Conservation (phyloP, 2,113 vertebrate species). For the Cryptotis parvus region DNA sequence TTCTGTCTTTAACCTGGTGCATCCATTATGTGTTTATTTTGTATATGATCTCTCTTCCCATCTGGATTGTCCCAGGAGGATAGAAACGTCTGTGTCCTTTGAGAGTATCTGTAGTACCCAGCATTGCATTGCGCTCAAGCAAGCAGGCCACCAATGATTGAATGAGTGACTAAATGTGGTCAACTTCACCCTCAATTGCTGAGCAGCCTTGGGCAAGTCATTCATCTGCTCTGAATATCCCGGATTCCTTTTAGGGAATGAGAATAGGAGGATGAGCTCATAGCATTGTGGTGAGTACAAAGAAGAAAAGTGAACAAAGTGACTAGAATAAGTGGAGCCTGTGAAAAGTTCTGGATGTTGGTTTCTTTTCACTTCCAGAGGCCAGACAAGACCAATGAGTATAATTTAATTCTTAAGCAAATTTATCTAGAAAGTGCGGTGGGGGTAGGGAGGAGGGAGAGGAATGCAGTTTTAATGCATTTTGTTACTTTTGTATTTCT, state of each 20-base stretch:
- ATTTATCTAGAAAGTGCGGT: not conserved
- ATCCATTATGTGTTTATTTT: not conserved
- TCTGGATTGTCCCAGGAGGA: not conserved
- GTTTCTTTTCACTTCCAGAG: slow-evolving; percentile 15
- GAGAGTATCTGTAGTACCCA: not conserved
- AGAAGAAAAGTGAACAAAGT: not conserved
- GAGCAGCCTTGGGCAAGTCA: not conserved
- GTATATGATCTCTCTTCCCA: not conserved
- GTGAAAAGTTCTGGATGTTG: slow-evolving; percentile 15
- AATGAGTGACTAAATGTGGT: not conserved
- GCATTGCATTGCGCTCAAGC: not conserved
- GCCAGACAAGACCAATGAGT: not conserved
- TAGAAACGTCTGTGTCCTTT: not conserved
- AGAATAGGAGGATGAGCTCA: not conserved
- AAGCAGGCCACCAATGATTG: not conserved
- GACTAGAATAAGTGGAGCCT: not conserved
- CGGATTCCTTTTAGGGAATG: slow-evolving; percentile 33
- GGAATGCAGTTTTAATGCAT: not conserved
- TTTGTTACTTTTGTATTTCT: not conserved
- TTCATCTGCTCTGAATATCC: not conserved
- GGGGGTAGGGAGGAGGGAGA: not conserved
- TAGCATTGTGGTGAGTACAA: not conserved
- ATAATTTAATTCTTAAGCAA: slow-evolving; percentile 10
- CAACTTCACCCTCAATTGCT: not conserved
- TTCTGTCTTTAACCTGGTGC: not conserved